Base-by-base conservation (phyloP, 2,797 vertebrate genomes). In the Clarias pachynema region DNA sequence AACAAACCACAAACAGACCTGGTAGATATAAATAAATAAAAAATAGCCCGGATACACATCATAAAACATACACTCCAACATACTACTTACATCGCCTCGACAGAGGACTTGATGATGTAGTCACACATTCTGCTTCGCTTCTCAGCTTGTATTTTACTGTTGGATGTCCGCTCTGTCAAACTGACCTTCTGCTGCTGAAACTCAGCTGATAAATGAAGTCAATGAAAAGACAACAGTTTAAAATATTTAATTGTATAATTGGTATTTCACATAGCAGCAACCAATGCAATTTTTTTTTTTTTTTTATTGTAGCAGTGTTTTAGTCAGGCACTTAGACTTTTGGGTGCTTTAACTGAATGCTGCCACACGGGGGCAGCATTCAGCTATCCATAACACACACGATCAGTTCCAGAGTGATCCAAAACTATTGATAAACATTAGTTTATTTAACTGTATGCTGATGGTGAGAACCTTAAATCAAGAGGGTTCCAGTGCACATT, bases 81-180 rank as follows among this genome's bases (percentile, higher is more conserved):
- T 56, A 60, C 44, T 56, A 83, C 88, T 89, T 91, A 95, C 95
- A 78, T 92, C 63, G 16, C 89, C 16, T 26, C 20, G 0, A 9
- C 0, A 0, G 85, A 44, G 1, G 16, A 83, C 24, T 20, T 53
- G 85, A 92, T 89, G 77, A 95, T 31, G 85, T 90, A 92, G 34
- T 83, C 29, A 70, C 95, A 96, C 5, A 91, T 29, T 80, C 77
- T 24, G 68, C 94, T 95, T 14, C 0, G 57, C 40, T 63, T 34
- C 12, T 1, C 12, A 0, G 88, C 22, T 79, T 92, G 44, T 15
- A 87, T 31, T 75, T 91, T 89, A 56, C 94, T 88, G 9, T 57
- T 73, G 15, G 24, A 65, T 10, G 82, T 5, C 59, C 94, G 91
- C 31, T 20, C 31, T 15, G 15, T 56, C 91, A 91, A 94, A 0